Conservation (phyloP, 1,140 invertebrate genomes). For the Patella vulgata region DNA sequence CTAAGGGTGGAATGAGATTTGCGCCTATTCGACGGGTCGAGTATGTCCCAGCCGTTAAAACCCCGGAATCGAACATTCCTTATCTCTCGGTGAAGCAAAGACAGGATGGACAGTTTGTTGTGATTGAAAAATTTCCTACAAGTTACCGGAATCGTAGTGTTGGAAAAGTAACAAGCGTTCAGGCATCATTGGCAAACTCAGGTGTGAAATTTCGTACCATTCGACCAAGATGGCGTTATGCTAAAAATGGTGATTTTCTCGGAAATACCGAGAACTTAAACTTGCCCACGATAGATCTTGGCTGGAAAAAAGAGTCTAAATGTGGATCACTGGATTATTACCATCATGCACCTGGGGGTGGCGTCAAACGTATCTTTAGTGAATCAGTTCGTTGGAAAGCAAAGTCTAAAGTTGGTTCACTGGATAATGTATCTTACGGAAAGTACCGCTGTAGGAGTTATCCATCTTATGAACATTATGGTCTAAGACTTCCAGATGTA, state of each 20-base stretch:
- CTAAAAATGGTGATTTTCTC: background rate
- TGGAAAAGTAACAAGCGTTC: conserved; percentile 3
- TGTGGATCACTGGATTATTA: conserved; percentile 50
- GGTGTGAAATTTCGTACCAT: conserved; percentile 27
- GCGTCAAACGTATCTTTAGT: conserved; percentile 63
- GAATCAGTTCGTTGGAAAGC: conserved; percentile 83
- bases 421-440: conserved; percentile 86
- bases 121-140: conserved; percentile 36
- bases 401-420: conserved; percentile 80
- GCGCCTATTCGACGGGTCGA: too few relatives aligned
- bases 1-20: too few relatives aligned
- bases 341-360: conserved; percentile 48
- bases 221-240: conserved; percentile 41
- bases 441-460: conserved; percentile 4
- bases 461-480: background rate
- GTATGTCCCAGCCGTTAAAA: too few relatives aligned
- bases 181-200: conserved; percentile 5
- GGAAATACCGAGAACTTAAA: background rate
- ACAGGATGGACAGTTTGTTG: conserved; percentile 49
- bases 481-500: conserved; percentile 18
- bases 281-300: conserved; percentile 27
- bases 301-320: conserved; percentile 28
- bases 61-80: conserved; percentile 13
- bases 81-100: conserved; percentile 44
- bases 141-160: background rate